Evolutionary conservation across 2,113 vertebrate genomes (phyloP), one percentile per base, ranked within the genome.

Genomic region (Cyanocitta stelleri): DNA sequence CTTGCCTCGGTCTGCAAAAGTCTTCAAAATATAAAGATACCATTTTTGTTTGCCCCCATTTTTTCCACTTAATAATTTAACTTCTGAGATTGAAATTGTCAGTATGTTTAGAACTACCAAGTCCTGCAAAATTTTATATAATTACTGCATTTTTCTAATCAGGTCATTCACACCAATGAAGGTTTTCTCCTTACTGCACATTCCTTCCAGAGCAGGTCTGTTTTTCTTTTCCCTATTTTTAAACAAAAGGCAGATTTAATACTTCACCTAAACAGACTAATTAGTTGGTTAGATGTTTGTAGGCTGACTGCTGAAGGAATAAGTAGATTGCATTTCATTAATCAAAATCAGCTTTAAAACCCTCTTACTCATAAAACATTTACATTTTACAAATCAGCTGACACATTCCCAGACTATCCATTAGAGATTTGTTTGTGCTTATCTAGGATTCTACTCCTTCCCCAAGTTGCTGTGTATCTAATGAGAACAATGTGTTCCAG

Each of bases 261-360:
- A 96, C 74, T 97, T 96, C 89, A 97, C 89, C 69, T 93, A 96
- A 95, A 95, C 75, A 94, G 87, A 95, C 89, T 96, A 97, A 97
- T 98, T 98, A 97, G 67, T 41, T 89, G 93, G 91, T 96, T 95
- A 97, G 78, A 93, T 68, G 83, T 90, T 89, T 91, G 85, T 94
- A 94, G 91, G 88, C 81, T 96, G 93, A 95, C 72, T 91, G 41
- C 26, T 85, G 69, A 92, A 71, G 88, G 54, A 96, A 52, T 92
- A 97, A 94, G 95, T 73, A 96, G 96, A 97, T 89, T 96, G 71
- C 91, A 97, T 96, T 97, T 96, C 95, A 97, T 98, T 97, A 97
- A 97, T 97, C 95, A 98, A 97, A 96, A 94, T 85, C 95, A 76
- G 93, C 87, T 89, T 92, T 95, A 97, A 96, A 96, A 91, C 26